A percentile compares a stretch with the other conserved stretches of the same genome.
phyloP scores from a whole-genome alignment of 2,797 vertebrate species.

The Rhyacichthys aspro region DNA sequence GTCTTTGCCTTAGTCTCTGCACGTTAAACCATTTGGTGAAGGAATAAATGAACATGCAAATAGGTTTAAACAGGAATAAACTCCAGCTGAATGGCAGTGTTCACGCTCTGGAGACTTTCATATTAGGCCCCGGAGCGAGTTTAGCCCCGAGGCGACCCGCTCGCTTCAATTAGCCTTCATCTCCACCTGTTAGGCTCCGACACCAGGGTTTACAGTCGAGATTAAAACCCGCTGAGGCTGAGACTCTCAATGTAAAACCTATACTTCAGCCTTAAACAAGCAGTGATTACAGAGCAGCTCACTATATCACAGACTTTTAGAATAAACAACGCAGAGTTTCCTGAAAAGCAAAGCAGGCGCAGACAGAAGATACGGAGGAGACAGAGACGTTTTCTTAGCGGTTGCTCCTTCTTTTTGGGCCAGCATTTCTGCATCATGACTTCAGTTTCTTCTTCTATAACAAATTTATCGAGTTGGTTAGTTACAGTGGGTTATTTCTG shows the following conservation, averaged over 20 bases:
- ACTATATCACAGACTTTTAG: conserved; percentile 7
- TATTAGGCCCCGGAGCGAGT: conserved; percentile 46
- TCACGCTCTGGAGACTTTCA: conserved; percentile 54
- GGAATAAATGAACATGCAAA: conserved; percentile 71
- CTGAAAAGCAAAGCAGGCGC: conserved; percentile 8
- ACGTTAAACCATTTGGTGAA: conserved; percentile 55
- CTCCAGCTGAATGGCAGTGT: conserved; percentile 52
- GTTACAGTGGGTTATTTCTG: no score
- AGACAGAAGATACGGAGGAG: background rate
- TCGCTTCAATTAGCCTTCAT: conserved; percentile 59
- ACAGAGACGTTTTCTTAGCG: background rate
- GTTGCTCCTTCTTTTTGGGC: background rate
- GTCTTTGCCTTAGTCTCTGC: conserved; percentile 41
- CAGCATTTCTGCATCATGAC: no score
- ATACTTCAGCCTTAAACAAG: conserved; percentile 4
- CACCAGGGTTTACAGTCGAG: conserved; percentile 25
- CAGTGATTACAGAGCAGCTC: conserved; percentile 18
- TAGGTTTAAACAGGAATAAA: conserved; percentile 31
- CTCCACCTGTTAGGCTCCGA: conserved; percentile 49
- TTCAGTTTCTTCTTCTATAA: no score
- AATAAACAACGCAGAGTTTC: conserved; percentile 8
- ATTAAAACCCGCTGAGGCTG: conserved; percentile 14
- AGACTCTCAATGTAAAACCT: conserved; percentile 13
- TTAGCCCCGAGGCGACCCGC: conserved; percentile 38
- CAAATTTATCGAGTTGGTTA: no score